Conservation (phyloP, 2,888 invertebrate species). For the Rhaphigaster nebulosa region DNA sequence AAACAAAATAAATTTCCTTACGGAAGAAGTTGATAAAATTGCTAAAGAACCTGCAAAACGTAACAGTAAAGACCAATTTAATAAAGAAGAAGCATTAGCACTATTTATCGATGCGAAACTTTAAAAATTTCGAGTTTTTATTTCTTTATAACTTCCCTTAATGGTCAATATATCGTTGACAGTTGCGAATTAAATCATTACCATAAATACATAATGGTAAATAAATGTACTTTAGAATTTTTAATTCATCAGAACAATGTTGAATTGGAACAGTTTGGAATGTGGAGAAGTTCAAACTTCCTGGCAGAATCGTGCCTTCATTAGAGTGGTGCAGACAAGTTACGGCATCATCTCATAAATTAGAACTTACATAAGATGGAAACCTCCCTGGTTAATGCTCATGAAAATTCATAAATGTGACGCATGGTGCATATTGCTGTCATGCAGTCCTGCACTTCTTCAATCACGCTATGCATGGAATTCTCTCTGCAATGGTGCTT, state of each 20-base stretch:
- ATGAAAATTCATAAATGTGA: conserved; percentile 32
- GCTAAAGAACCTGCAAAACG: no score
- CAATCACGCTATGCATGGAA: background rate
- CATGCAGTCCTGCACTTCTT: conserved; percentile 19
- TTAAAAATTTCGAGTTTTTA: no score
- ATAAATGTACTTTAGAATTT: no score
- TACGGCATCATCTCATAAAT: conserved; percentile 1
- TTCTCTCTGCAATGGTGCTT: background rate
- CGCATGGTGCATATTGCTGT: background rate
- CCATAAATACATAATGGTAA: no score
- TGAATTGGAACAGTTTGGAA: background rate
- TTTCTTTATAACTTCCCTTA: no score
- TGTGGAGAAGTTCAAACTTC: background rate
- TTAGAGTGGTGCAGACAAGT: background rate
- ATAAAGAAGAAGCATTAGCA: no score
- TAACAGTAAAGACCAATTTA: no score
- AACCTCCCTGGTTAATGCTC: conserved; percentile 14
- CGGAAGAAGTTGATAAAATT: no score
- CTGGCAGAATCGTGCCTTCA: background rate
- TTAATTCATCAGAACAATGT: background rate
- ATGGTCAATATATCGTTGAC: no score
- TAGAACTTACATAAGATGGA: conserved; percentile 8
- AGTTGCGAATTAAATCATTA: no score
- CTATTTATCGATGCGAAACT: no score
- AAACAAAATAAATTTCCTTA: no score